A percentile compares a stretch with the other conserved stretches of the same genome.
Conservation (phyloP, 1,140 invertebrate genomes). For the Sinella curviseta region DNA sequence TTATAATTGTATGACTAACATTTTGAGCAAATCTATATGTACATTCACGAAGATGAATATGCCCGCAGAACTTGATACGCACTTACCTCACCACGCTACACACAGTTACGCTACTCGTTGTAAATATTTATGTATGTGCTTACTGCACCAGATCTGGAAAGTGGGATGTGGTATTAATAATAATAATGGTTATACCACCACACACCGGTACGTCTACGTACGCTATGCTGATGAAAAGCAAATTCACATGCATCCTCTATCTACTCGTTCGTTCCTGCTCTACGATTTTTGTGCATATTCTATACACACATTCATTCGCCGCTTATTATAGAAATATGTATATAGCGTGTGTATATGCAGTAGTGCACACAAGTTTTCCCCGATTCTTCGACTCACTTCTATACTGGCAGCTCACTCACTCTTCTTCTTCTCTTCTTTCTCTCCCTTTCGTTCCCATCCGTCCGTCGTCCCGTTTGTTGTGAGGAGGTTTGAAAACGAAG, state of each 20-base stretch:
- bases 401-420: conserved; percentile 24
- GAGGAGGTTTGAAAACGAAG: conserved; percentile 37
- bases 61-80: no score
- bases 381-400: not conserved
- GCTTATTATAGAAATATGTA: not conserved
- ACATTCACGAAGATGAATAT: no score
- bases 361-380: not conserved
- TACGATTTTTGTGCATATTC: no score
- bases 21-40: no score
- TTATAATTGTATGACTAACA: no score
- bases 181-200: not conserved
- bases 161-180: not conserved
- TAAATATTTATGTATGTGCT: not conserved
- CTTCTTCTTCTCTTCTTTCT: conserved; percentile 28
- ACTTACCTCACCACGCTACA: not conserved
- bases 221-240: no score
- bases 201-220: no score
- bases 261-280: no score
- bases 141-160: not conserved
- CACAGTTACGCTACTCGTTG: not conserved
- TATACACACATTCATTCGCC: no score
- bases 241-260: no score
- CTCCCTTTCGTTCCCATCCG: not conserved
- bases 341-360: not conserved
- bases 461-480: conserved; percentile 31